These are phyloP conservation scores for Pseudorectes ferrugineus DNA, from an alignment of 2,113 vertebrate species.

Conservation along the genomic window DNA sequence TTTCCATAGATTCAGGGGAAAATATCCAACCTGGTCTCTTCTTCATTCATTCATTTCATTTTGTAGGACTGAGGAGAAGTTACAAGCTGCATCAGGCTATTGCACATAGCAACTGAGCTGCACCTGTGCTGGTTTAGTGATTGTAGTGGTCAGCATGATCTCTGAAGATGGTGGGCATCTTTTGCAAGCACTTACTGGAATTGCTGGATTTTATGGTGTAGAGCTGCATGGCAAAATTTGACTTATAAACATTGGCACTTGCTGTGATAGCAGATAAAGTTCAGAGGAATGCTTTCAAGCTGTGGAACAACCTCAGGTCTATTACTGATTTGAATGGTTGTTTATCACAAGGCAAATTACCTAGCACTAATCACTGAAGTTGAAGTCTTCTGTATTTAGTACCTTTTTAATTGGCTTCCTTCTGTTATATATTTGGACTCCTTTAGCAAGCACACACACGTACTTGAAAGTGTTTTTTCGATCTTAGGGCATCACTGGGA, in stretches of 20 bases:
- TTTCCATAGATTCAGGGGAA: neutral
- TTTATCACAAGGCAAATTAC: constrained; percentile 55
- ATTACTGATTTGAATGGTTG: constrained; percentile 46
- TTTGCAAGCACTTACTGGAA: neutral
- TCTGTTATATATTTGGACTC: constrained; percentile 51
- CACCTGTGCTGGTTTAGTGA: neutral
- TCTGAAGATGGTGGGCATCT: neutral
- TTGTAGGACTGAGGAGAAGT: neutral
- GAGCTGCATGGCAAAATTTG: neutral
- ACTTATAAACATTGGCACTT: neutral
- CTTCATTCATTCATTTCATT: neutral
- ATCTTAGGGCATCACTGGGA: neutral
- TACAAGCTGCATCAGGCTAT: neutral
- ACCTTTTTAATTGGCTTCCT: constrained; percentile 62
- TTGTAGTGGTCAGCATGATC: neutral
- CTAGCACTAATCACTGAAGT: constrained; percentile 52
- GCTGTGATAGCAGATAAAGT: neutral
- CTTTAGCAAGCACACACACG: neutral
- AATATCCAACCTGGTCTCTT: neutral
- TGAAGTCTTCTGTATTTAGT: constrained; percentile 53
- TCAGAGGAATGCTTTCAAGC: constrained; percentile 32
- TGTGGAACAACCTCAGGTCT: constrained; percentile 40
- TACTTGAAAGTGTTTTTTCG: neutral
- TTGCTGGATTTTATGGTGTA: neutral
- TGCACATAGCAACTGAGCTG: neutral